Evolutionary conservation across 2,113 vertebrate species (phyloP), one percentile per base, ranked within the genome.

Genomic region (Cavia porcellus): DNA sequence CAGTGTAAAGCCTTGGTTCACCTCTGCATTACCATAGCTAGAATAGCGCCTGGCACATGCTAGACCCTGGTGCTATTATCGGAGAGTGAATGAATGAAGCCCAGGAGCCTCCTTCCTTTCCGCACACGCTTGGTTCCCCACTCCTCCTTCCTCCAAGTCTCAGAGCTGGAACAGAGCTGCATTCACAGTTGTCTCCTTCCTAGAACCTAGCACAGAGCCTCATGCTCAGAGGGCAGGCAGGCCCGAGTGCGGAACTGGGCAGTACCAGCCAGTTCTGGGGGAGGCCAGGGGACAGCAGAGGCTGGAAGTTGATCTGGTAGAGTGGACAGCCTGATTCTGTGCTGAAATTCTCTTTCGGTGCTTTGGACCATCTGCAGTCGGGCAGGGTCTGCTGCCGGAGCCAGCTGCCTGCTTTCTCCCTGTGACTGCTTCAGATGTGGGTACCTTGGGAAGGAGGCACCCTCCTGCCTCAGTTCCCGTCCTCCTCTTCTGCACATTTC

Each of bases 401-500:
- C 57, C 77, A 14, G 25, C 35, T 22, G 42, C 0, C 68, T 17
- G 35, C 9, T 1, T 30, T 14, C 8, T 55, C 77, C 35, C 83
- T 35, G 35, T 22, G 1, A 10, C 11, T 47, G 9, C 84, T 66
- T 66, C 3, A 1, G 42, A 8, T 0, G 1, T 1, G 9, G 50
- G 20, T 3, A 28, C 8, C 1, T 14, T 32, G 57, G 85, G 81
- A 32, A 62, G 9, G 77, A 47, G 80, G 42, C 45, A 3, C 15
- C 62, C 20, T 22, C 13, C 57, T 2, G 8, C 50, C 47, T 35
- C 38, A 75, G n/a, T 47, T 83, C 61, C 45, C 87, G n/a, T 62
- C 55, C 62, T 61, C 10, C 17, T 89, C 74, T 87, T 80, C 95
- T 96, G 90, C 42, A 52, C 25, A 25, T 88, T 88, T 92, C 96